Evolutionary conservation across 2,888 invertebrate species (phyloP), one percentile per base, ranked within the genome.

Genomic region (Coremacera marginata): DNA sequence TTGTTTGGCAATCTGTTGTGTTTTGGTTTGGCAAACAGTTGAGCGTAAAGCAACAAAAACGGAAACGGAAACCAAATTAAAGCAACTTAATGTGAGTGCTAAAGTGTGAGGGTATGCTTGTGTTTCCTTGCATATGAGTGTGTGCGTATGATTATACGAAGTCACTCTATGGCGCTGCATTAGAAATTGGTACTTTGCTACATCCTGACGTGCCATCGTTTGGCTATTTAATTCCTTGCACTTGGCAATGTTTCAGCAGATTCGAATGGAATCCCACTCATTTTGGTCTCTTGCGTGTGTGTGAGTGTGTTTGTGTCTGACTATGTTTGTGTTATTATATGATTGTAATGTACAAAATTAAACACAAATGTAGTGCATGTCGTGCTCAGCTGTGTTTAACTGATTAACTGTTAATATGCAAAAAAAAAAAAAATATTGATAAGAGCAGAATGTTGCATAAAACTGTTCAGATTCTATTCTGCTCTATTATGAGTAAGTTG

Each of bases 51-150:
- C 60, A 60, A 22, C 34, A 44, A 44, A 34, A 67, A 19, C 67
- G 70, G 70, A 70, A 70, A 70, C 70, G 70, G 70, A 70, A 70
- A 70, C 70, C 70, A 51, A 70, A 70, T 70, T 70, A 70, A 70
- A 70, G 70, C 70, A 51, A 70, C 52, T 70, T 19, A 67, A 37
- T 67, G 67, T 37, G 44, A 67, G 37, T 34, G n/a, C 67, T 19
- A 27, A 60, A 25, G 60, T 60, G 27, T 22, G 16, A 8, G 27
- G 4, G 9, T 60, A 16, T 60, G 9, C 9, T 11, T 60, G 16
- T 57, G 55, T 19, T 19, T 57, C 9, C 22, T 14, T 57, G 25
- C 5, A 9, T 57, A 1, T 27, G 60, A 11, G 7, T 27, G 27
- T 1, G 22, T 27, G 27, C 2, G 60, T 60, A 14, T 60, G 25